Conservation (phyloP, 2,888 invertebrate species). For the Helleia helle region DNA sequence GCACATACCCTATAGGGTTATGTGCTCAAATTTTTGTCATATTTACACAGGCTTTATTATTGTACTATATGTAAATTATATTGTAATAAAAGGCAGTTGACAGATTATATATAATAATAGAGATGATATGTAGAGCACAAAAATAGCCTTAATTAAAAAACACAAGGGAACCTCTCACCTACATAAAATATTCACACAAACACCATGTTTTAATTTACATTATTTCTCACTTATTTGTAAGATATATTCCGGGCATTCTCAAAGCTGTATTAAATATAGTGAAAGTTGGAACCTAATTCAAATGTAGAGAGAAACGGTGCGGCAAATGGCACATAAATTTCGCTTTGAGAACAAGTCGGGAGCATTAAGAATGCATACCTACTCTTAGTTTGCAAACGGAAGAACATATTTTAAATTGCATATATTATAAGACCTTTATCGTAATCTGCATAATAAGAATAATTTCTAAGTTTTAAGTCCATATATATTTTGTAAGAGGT, state of each 20-base stretch:
- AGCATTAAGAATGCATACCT: slow-evolving; percentile 56
- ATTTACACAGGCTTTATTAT: no score
- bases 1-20: no score
- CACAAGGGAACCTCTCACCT: no score
- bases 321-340: slow-evolving; percentile 62
- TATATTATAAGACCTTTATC: slow-evolving; percentile 6
- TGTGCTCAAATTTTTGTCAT: no score
- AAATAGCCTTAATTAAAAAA: no score
- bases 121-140: no score
- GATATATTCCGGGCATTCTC: slow-evolving; percentile 32
- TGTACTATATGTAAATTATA: no score
- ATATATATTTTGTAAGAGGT: no score
- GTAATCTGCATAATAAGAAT: not conserved
- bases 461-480: no score
- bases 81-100: no score
- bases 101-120: no score
- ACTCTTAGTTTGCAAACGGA: slow-evolving; percentile 29
- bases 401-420: slow-evolving; percentile 9
- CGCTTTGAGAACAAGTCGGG: slow-evolving; percentile 49
- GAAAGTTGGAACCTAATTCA: slow-evolving; percentile 42
- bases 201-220: slow-evolving; percentile 6
- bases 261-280: slow-evolving; percentile 21
- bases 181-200: not conserved
- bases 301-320: slow-evolving; percentile 40
- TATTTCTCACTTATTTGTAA: slow-evolving; percentile 19